Evolutionary conservation across 2,113 vertebrate species (phyloP).

Genomic region (Propithecus coquereli): DNA sequence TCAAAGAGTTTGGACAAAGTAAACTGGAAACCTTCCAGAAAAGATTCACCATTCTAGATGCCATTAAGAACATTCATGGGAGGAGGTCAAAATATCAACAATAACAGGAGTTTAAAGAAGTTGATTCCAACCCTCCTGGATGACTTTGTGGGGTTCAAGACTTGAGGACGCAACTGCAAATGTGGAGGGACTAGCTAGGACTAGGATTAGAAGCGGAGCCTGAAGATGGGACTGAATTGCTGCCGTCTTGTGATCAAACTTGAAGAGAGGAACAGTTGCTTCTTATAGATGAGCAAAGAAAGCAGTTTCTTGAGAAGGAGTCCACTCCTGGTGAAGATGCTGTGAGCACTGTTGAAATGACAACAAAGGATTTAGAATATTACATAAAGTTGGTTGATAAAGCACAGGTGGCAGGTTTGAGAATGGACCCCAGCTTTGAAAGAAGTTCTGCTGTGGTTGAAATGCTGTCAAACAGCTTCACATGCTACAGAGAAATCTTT

Average conservation of each 20-base stretch:
- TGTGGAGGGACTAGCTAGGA: background rate
- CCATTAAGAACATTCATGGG: too few relatives aligned
- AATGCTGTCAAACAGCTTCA: background rate
- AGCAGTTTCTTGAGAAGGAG: background rate
- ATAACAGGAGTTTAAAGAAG: too few relatives aligned
- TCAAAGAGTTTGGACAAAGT: too few relatives aligned
- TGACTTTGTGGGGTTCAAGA: background rate
- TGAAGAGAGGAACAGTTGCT: background rate
- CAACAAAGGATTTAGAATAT: background rate
- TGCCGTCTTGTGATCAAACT: background rate
- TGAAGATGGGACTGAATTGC: background rate
- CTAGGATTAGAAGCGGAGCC: background rate
- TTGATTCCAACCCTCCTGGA: too few relatives aligned
- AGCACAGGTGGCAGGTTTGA: background rate
- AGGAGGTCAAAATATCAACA: too few relatives aligned
- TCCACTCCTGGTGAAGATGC: background rate
- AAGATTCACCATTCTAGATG: too few relatives aligned
- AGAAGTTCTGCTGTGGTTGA: background rate
- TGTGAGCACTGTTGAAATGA: background rate
- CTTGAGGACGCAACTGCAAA: background rate
- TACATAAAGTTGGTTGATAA: background rate
- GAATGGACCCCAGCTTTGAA: background rate
- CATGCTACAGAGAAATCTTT: background rate
- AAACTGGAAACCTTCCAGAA: too few relatives aligned
- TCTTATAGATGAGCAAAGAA: background rate